Conservation (phyloP, 2,888 invertebrate species). For the Limnephilus lunatus region DNA sequence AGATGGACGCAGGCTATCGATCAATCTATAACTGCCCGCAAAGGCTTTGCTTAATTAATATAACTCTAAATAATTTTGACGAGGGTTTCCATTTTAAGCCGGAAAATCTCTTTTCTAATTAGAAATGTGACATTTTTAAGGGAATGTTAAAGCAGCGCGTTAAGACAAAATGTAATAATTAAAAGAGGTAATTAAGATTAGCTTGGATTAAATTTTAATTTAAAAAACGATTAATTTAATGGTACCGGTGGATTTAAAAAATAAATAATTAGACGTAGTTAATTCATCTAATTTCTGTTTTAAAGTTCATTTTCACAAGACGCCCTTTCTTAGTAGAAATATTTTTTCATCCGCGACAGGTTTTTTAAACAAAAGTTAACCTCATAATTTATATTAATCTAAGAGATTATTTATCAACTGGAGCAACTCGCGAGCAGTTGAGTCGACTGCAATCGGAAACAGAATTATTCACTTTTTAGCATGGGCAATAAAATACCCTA, state of each 20-base stretch:
- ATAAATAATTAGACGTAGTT: neutral
- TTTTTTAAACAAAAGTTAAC: too few relatives aligned
- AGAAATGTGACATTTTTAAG: slow-evolving; percentile 11
- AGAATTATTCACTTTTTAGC: too few relatives aligned
- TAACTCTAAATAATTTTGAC: neutral
- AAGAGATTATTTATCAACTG: too few relatives aligned
- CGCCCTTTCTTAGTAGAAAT: neutral
- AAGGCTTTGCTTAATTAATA: neutral
- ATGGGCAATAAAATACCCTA: too few relatives aligned
- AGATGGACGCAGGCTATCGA: neutral
- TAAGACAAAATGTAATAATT: neutral
- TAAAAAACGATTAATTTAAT: neutral
- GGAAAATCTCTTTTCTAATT: slow-evolving; percentile 26
- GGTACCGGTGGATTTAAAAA: neutral
- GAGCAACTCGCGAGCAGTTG: too few relatives aligned
- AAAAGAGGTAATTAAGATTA: neutral
- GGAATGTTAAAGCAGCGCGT: neutral
- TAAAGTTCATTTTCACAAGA: neutral
- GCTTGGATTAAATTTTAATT: neutral
- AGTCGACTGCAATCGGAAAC: too few relatives aligned
- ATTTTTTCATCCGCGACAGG: neutral
- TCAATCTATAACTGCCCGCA: neutral
- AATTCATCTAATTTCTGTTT: neutral
- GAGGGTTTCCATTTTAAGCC: neutral
- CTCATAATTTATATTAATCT: too few relatives aligned